A percentile compares a stretch with the other conserved stretches of the same genome.
These are phyloP conservation scores for Rhamphomyia laevipes DNA, from an alignment of 2,888 invertebrate genomes.

Conservation along the genomic window DNA sequence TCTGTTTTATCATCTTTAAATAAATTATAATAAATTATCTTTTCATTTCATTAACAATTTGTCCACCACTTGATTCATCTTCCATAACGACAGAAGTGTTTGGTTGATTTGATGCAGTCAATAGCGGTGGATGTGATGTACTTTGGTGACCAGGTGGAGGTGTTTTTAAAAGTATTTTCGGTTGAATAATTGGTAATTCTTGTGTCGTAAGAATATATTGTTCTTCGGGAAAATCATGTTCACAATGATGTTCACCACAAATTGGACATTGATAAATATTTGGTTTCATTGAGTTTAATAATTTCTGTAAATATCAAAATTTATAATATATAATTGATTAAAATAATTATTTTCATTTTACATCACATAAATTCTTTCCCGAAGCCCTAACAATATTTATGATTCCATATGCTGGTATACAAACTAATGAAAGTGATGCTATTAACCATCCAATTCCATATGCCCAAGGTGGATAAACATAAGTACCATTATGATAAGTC, in stretches of 20 bases:
- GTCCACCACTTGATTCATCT: neutral
- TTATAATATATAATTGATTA: constrained; percentile 1
- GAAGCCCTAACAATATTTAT: constrained; percentile 57
- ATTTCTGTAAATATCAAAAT: constrained; percentile 45
- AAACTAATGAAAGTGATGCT: constrained; percentile 67
- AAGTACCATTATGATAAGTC: constrained; percentile 67
- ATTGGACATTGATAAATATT: constrained; percentile 61
- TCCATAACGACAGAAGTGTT: neutral
- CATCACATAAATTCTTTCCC: constrained; percentile 61
- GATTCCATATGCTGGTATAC: constrained; percentile 73
- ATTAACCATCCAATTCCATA: constrained; percentile 79
- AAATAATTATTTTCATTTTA: constrained; percentile 29
- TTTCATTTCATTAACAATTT: neutral
- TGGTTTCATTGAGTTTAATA: constrained; percentile 61
- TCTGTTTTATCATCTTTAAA: neutral
- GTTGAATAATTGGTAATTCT: constrained; percentile 25
- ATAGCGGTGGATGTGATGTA: neutral
- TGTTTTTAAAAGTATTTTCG: constrained; percentile 14
- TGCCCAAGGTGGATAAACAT: constrained; percentile 74
- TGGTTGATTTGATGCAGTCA: neutral
- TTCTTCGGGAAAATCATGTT: constrained; percentile 46
- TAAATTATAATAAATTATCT: neutral
- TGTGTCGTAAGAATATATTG: constrained; percentile 38
- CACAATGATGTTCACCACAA: constrained; percentile 69
- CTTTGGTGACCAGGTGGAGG: constrained; percentile 13